Percentiles rank a stretch among this genome's conserved stretches.
Evolutionary conservation across 2,888 invertebrate genomes (phyloP).

Genomic region (Tipula unca): DNA sequence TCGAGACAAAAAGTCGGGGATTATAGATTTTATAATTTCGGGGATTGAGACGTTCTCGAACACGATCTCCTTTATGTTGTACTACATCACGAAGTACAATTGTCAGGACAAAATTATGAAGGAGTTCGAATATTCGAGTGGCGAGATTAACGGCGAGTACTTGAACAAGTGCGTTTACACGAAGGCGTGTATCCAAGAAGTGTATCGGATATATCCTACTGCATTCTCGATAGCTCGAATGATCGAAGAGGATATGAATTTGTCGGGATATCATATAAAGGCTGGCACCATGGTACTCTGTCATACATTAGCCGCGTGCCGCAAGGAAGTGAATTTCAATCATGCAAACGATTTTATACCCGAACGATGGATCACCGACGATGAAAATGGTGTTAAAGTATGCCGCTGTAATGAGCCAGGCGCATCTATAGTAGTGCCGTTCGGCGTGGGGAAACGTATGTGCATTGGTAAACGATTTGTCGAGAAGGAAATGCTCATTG

Average conservation of each 20-base stretch:
- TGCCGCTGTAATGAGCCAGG: constrained; percentile 40
- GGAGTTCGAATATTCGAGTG: constrained; percentile 51
- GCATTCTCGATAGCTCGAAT: constrained; percentile 72
- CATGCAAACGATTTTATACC: constrained; percentile 61
- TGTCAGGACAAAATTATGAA: constrained; percentile 57
- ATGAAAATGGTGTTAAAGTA: constrained; percentile 23
- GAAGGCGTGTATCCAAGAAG: constrained; percentile 69
- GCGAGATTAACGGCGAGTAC: constrained; percentile 49
- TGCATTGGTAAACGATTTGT: constrained; percentile 82
- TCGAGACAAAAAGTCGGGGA: constrained; percentile 73
- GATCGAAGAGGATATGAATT: constrained; percentile 58
- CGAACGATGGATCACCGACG: constrained; percentile 63
- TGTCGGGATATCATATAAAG: constrained; percentile 60
- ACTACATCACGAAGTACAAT: constrained; percentile 60
- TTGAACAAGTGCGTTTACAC: constrained; percentile 62
- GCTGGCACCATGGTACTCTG: constrained; percentile 71
- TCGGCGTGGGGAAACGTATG: constrained; percentile 69
- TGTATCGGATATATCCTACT: constrained; percentile 57
- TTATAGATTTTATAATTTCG: constrained; percentile 79
- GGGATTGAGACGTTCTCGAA: constrained; percentile 81
- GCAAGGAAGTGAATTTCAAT: constrained; percentile 65
- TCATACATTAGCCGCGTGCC: constrained; percentile 75
- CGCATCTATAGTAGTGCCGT: constrained; percentile 62
- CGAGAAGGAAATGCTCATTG: constrained; percentile 63
- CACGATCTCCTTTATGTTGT: constrained; percentile 67